Conservation (phyloP, 2,888 invertebrate species). For the Cantharis nigra region DNA sequence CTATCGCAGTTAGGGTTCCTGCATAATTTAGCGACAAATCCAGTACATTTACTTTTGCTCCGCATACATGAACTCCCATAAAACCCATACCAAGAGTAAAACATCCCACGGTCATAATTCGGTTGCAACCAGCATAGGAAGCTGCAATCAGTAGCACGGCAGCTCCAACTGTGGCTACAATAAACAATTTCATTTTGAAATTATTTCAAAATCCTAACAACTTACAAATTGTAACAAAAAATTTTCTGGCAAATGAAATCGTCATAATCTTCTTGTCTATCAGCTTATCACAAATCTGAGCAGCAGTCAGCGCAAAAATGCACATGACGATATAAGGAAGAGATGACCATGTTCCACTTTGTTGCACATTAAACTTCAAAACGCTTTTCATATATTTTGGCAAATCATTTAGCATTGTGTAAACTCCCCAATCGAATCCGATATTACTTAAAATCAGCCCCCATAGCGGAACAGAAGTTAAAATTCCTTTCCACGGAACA, state of each 20-base stretch:
- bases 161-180: slow-evolving; percentile 1
- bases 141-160: background rate
- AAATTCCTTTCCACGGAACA: slow-evolving; percentile 74
- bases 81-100: slow-evolving; percentile 9
- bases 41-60: slow-evolving; percentile 66
- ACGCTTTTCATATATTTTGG: slow-evolving; percentile 62
- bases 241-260: slow-evolving; percentile 63
- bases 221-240: slow-evolving; percentile 70
- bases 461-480: slow-evolving; percentile 73
- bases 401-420: slow-evolving; percentile 78
- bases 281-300: slow-evolving; percentile 69
- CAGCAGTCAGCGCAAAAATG: slow-evolving; percentile 64
- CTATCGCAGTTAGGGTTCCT: slow-evolving; percentile 65
- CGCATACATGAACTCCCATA: slow-evolving; percentile 70
- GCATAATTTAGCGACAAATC: slow-evolving; percentile 67
- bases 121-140: slow-evolving; percentile 7
- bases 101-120: background rate
- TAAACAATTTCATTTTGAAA: background rate
- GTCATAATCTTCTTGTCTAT: slow-evolving; percentile 62
- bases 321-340: slow-evolving; percentile 69
- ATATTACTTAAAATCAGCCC: slow-evolving; percentile 77
- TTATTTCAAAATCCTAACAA: background rate
- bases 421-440: slow-evolving; percentile 85
- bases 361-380: slow-evolving; percentile 65
- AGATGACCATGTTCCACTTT: slow-evolving; percentile 65